phyloP scores from a whole-genome alignment of 2,888 invertebrate genomes.

The Ophioninae sp. region DNA sequence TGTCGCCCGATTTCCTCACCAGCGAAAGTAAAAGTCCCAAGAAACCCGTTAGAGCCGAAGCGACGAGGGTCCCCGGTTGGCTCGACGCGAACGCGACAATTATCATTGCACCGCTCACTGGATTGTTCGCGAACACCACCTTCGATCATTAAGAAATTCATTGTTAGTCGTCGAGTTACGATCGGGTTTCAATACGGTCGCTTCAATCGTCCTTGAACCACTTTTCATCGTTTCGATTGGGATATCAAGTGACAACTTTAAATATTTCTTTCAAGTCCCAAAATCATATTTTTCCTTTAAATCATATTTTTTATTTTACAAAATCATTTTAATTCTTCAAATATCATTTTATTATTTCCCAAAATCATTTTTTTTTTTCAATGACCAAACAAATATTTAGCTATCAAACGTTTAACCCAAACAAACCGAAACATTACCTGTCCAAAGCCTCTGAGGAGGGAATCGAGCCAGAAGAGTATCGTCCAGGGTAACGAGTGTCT shows the following conservation, averaged over 20 bases:
- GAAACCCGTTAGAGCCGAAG: slow-evolving; percentile 72
- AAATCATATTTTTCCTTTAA: too few species aligned
- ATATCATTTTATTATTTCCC: too few species aligned
- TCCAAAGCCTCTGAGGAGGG: slow-evolving; percentile 78
- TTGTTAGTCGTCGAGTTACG: background rate
- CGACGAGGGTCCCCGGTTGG: slow-evolving; percentile 72
- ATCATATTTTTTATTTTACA: too few species aligned
- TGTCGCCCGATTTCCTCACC: slow-evolving; percentile 66
- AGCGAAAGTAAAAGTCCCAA: slow-evolving; percentile 76
- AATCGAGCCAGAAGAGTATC: slow-evolving; percentile 74
- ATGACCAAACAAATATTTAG: too few species aligned
- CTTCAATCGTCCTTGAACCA: too few species aligned
- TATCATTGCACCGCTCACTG: slow-evolving; percentile 79
- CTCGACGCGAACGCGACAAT: slow-evolving; percentile 75
- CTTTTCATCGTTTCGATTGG: too few species aligned
- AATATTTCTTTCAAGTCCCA: too few species aligned
- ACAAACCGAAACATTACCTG: slow-evolving; percentile 70
- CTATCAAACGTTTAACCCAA: too few species aligned
- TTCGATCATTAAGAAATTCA: slow-evolving; percentile 61
- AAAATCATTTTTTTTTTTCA: too few species aligned
- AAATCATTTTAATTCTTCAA: too few species aligned
- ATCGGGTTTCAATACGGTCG: background rate
- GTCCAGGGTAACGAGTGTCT: slow-evolving; percentile 68
- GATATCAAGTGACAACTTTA: too few species aligned
- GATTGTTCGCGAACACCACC: slow-evolving; percentile 81